These are phyloP conservation scores for Apis cerana DNA, from an alignment of 1,140 invertebrate genomes.

Conservation along the genomic window DNA sequence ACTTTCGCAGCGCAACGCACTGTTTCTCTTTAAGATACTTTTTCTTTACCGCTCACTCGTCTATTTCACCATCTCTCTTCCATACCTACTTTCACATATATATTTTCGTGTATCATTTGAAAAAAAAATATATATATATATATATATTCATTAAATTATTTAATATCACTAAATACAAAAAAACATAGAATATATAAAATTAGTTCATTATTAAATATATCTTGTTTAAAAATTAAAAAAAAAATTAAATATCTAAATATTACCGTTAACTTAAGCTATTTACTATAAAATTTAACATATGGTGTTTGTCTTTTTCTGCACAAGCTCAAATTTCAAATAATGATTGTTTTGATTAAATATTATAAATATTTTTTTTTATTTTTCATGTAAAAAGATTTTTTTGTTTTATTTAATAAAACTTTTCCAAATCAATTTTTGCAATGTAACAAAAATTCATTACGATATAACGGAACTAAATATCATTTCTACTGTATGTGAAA, in stretches of 20 bases:
- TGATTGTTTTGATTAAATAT: background rate
- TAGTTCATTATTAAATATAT: too few species aligned
- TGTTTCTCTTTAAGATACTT: conserved; percentile 16
- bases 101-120: background rate
- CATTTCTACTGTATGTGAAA: background rate
- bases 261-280: conserved; percentile 14
- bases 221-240: background rate
- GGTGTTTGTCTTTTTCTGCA: background rate
- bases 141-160: background rate
- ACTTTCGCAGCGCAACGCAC: background rate
- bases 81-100: background rate
- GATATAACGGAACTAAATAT: background rate
- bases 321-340: background rate
- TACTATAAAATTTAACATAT: conserved; percentile 32
- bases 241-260: background rate
- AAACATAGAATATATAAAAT: background rate
- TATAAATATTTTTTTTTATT: too few species aligned
- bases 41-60: background rate
- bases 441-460: background rate
- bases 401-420: background rate
- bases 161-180: background rate
- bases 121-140: background rate
- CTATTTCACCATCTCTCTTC: background rate
- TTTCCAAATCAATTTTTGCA: background rate
- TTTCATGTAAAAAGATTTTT: background rate